Base-by-base conservation (phyloP, 2,888 invertebrate species). In the Epistrophella euchroma region DNA sequence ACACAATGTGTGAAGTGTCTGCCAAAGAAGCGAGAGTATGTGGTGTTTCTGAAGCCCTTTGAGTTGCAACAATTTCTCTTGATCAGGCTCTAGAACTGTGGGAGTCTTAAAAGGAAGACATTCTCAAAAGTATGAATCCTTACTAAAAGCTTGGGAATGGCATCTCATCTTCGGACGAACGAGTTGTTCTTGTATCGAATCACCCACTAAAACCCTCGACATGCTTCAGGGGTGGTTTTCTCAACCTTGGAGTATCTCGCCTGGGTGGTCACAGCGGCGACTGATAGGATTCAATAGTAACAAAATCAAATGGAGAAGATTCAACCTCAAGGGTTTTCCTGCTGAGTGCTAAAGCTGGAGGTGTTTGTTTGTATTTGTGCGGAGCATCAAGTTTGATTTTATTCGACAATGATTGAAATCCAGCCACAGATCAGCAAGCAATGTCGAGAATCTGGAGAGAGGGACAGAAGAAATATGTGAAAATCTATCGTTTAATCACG, bases 351-450 rank as follows among this genome's bases (percentile, higher is more conserved):
- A 95, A 95, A 90, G 96, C 96, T 47, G 96, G 95, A 1, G 96
- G 96, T 17, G 94, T 95, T 11, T 96, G 96, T 0, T 91, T 96
- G 43, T 96, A 96, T 92, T 92, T 96, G 88, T 93, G 94, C 68
- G 96, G 95, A n/a, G 96, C 95, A 4, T 95, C 95, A 3, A 93
- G 95, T 6, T 88, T 96, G 47, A 91, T 96, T 40, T 93, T 96
- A 17, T 96, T 94, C 90, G 96, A 96, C 90, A 94, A 95, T 45
- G 96, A 96, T 91, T 96, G 96, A 96, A 96, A 96, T 92, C 96
- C 96, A 22, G 95, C 96, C 6, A 94, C 94, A 76, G 96, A 96
- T 91, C 91, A 94, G 47, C 94, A 94, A 89, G 93, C 94, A 17
- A 93, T 94, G 94, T 93, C 94, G 17, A 92, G 96, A 70, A 94